Conservation (phyloP, 2,113 vertebrate genomes). For the Gavia stellata region DNA sequence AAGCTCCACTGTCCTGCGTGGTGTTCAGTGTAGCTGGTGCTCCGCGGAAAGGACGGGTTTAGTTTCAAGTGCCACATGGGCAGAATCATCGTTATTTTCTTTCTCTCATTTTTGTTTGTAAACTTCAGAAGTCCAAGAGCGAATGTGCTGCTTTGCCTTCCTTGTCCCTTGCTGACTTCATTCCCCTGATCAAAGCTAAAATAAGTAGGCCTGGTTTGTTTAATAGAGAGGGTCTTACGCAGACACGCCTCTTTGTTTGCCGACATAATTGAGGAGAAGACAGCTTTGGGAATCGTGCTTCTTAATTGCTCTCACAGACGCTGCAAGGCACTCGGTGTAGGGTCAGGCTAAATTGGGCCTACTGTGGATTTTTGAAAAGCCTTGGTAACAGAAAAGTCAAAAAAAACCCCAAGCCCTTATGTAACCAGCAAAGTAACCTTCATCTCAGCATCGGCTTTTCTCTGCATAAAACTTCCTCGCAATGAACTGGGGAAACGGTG, state of each 20-base stretch:
- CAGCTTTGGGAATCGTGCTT: slow-evolving; percentile 35
- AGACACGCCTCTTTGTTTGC: slow-evolving; percentile 45
- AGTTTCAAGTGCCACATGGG: neutral
- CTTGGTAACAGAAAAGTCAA: neutral
- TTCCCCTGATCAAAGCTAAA: slow-evolving; percentile 37
- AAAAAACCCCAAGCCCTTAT: neutral
- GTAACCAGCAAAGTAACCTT: slow-evolving; percentile 15
- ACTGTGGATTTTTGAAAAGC: slow-evolving; percentile 24
- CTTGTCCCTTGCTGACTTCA: slow-evolving; percentile 27
- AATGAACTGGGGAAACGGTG: neutral
- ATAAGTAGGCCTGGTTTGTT: slow-evolving; percentile 39
- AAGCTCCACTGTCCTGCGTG: neutral
- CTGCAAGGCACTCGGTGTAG: neutral
- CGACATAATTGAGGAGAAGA: slow-evolving; percentile 42
- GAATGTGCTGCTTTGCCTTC: neutral
- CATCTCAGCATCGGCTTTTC: neutral
- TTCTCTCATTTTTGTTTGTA: neutral
- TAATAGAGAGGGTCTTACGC: slow-evolving; percentile 34
- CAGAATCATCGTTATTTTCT: neutral
- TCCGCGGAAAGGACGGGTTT: neutral
- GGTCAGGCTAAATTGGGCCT: neutral
- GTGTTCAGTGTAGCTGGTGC: neutral
- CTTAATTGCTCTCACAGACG: slow-evolving; percentile 42
- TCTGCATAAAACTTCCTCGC: neutral
- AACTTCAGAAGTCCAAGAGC: neutral